A percentile compares a stretch with the other conserved stretches of the same genome.
Evolutionary conservation across 2,888 invertebrate genomes (phyloP).

Genomic region (Cacoxenus indagator): DNA sequence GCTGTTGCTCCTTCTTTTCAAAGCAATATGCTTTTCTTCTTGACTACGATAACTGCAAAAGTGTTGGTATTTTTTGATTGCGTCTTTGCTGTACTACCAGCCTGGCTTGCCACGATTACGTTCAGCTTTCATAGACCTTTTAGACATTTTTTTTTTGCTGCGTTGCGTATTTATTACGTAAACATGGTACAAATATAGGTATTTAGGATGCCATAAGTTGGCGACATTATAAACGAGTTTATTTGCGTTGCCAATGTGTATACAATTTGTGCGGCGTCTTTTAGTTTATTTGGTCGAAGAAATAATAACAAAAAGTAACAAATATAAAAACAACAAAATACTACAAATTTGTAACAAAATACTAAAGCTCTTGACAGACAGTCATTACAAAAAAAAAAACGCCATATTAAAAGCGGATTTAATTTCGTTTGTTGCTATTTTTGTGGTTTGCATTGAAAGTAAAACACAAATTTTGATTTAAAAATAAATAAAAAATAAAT

Average conservation of each 20-base stretch:
- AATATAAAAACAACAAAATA: neutral
- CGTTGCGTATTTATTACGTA: conserved; percentile 1
- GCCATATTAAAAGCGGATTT: too few relatives aligned
- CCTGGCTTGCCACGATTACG: too few relatives aligned
- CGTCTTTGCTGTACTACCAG: neutral
- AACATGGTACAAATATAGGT: neutral
- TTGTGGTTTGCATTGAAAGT: too few relatives aligned
- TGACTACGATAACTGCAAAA: neutral
- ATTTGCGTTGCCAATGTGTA: neutral
- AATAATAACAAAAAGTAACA: conserved; percentile 4
- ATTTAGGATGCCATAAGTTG: neutral
- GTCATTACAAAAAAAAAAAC: too few relatives aligned
- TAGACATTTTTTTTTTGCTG: too few relatives aligned
- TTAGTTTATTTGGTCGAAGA: neutral
- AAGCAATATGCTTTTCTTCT: neutral
- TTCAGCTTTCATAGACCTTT: too few relatives aligned
- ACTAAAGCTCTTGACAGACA: too few relatives aligned
- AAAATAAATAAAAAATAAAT: too few relatives aligned
- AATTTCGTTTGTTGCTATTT: too few relatives aligned
- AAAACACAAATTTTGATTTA: too few relatives aligned
- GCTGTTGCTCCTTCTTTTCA: too few relatives aligned
- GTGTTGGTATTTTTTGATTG: neutral
- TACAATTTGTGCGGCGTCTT: neutral
- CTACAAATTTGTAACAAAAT: neutral
- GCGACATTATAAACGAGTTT: conserved; percentile 1